These are phyloP conservation scores for Philypnodon macrostomus DNA, from an alignment of 2,797 vertebrate genomes.

Conservation along the genomic window DNA sequence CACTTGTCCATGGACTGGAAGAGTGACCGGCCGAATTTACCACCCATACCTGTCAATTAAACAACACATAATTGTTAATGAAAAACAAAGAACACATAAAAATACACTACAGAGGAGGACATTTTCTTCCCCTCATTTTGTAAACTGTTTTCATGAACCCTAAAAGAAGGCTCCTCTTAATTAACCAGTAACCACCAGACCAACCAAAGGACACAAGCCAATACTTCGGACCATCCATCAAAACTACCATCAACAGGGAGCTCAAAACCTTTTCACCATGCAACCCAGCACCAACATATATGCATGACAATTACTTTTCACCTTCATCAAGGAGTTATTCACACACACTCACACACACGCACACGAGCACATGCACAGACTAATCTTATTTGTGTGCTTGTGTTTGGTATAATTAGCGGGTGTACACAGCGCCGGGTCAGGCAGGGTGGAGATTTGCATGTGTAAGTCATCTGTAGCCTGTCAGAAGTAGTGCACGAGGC, in stretches of 20 bases:
- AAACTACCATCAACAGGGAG: conserved; percentile 87
- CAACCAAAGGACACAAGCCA: conserved; percentile 59
- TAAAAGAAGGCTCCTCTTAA: conserved; percentile 48
- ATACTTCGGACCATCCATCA: conserved; percentile 66
- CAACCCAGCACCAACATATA: conserved; percentile 80
- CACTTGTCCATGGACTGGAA: conserved; percentile 81
- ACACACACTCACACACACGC: conserved; percentile 83
- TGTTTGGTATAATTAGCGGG: conserved; percentile 97
- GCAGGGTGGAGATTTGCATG: conserved; percentile 94
- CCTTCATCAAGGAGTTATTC: conserved; percentile 90
- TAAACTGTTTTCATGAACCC: conserved; percentile 46
- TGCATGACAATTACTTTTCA: conserved; percentile 99
- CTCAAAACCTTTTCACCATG: conserved; percentile 74
- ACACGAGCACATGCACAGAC: conserved; percentile 82
- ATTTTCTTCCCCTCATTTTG: conserved; percentile 4
- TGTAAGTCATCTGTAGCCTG: conserved; percentile 98
- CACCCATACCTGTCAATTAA: conserved; percentile 80
- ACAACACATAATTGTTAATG: neutral
- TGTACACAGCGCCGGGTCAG: conserved; percentile 92
- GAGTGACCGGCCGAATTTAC: conserved; percentile 84
- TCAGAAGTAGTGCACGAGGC: conserved; percentile 90
- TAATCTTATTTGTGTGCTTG: conserved; percentile 98
- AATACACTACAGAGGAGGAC: neutral
- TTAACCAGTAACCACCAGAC: conserved; percentile 63
- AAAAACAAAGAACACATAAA: neutral